These are phyloP conservation scores for Busseola fusca DNA, from an alignment of 2,888 invertebrate species.

Conservation along the genomic window DNA sequence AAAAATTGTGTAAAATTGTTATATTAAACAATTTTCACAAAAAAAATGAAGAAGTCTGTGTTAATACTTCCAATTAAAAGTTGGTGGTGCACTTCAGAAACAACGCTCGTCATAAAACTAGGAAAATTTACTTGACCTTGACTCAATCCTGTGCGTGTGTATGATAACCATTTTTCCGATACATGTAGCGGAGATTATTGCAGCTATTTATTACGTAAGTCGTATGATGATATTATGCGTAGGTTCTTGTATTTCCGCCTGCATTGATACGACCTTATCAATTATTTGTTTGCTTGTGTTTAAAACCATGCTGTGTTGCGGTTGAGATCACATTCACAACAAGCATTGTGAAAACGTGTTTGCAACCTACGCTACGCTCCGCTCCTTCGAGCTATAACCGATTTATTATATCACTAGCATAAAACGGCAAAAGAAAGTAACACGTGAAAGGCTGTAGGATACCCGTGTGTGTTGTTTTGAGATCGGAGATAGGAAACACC, in stretches of 20 bases:
- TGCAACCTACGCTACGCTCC: constrained; percentile 13
- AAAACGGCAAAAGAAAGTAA: constrained; percentile 41
- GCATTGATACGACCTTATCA: constrained; percentile 41
- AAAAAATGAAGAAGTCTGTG: no score
- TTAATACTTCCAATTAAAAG: constrained; percentile 21
- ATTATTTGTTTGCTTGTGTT: constrained; percentile 39
- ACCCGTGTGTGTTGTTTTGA: constrained; percentile 61
- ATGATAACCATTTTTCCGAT: constrained; percentile 22
- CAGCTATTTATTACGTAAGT: constrained; percentile 35
- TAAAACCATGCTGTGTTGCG: constrained; percentile 51
- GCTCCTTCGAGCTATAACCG: constrained; percentile 13
- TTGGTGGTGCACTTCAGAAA: constrained; percentile 17
- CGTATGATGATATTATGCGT: constrained; percentile 26
- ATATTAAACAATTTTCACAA: no score
- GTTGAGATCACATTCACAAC: constrained; percentile 33
- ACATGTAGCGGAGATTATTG: constrained; percentile 28
- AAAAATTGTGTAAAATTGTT: no score
- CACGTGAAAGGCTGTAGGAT: constrained; percentile 41
- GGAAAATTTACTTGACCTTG: constrained; percentile 44
- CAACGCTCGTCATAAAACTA: constrained; percentile 24
- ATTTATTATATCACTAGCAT: constrained; percentile 27
- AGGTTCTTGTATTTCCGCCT: constrained; percentile 29
- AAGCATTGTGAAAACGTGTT: constrained; percentile 37
- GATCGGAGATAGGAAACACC: constrained; percentile 54
- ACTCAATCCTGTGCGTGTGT: constrained; percentile 15